Evolutionary conservation across 1,140 invertebrate genomes (phyloP), one percentile per base, ranked within the genome.

Genomic region (Bemisia tabaci): DNA sequence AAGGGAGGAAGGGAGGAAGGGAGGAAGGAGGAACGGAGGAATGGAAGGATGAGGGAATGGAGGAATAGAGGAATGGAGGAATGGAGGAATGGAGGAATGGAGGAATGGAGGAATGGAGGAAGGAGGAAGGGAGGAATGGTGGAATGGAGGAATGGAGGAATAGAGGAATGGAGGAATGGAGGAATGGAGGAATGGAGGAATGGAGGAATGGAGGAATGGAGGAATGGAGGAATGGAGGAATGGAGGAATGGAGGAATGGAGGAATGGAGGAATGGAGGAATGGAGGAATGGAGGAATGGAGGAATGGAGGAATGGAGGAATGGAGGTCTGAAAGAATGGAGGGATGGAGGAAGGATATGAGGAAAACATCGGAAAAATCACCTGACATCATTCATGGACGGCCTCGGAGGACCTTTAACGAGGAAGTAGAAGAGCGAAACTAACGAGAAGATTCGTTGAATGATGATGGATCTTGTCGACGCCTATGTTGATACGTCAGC

Each of bases 221-320:
- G 60, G 25, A 25, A 61, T 12, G 25, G 60, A 21, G 60, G 25
- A 61, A 9, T 5, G 60, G 60, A 9, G n/a, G 9, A 25, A n/a
- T 12, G 25, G 60, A n/a, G n/a, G 25, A 25, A 5, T 2, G 25
- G 60, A 61, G 60, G 25, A 25, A 61, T 12, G 25, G 5, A 61
- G n/a, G 25, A 61, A 61, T 22, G 25, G 21, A 61, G 60, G 25
- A 25, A 61, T 22, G 25, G 60, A 61, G 60, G 25, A 5, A 61
- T 12, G 25, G 5, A 25, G n/a, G 21, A 21, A 61, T 22, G 21
- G 25, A 9, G n/a, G 5, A n/a, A 61, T 12, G 25, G 60, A 61
- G n/a, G 25, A 25, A 61, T 5, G 25, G 60, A 61, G 60, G 60
- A 21, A n/a, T 9, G 60, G 60, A 61, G 60, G 60, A 61, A 25